Percentiles rank a stretch among this genome's conserved stretches.
Evolutionary conservation across 2,113 vertebrate species (phyloP).

Genomic region (Lonchura striata): DNA sequence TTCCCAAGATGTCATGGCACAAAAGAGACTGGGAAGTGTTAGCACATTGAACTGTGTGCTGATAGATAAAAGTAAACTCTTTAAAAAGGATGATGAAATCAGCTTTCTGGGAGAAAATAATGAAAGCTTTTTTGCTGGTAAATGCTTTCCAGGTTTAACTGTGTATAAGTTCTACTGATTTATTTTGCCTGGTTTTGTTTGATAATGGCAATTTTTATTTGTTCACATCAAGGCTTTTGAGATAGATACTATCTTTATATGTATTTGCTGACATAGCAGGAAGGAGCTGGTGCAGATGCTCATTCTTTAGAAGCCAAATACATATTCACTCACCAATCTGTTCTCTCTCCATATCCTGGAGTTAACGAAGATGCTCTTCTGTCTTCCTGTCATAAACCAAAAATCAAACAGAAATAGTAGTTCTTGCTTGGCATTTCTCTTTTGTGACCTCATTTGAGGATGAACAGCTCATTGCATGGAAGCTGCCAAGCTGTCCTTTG

Average conservation of each 20-base stretch:
- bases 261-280: background rate
- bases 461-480: background rate
- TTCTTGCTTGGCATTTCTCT: background rate
- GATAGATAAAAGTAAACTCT: background rate
- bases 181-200: background rate
- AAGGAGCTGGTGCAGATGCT: conserved; percentile 15
- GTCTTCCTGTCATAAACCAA: background rate
- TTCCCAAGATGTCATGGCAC: background rate
- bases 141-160: background rate
- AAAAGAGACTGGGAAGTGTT: background rate
- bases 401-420: background rate
- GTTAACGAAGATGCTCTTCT: background rate
- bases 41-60: background rate
- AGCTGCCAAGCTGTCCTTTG: conserved; percentile 4
- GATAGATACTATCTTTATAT: background rate
- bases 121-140: background rate
- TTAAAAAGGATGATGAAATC: background rate
- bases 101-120: background rate
- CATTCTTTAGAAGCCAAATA: background rate
- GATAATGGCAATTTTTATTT: background rate
- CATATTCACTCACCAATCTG: background rate
- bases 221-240: background rate
- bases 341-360: background rate
- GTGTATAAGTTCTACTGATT: background rate
- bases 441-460: background rate